Conservation (phyloP, 2,113 vertebrate species). For the Phylloscopus trochilus region DNA sequence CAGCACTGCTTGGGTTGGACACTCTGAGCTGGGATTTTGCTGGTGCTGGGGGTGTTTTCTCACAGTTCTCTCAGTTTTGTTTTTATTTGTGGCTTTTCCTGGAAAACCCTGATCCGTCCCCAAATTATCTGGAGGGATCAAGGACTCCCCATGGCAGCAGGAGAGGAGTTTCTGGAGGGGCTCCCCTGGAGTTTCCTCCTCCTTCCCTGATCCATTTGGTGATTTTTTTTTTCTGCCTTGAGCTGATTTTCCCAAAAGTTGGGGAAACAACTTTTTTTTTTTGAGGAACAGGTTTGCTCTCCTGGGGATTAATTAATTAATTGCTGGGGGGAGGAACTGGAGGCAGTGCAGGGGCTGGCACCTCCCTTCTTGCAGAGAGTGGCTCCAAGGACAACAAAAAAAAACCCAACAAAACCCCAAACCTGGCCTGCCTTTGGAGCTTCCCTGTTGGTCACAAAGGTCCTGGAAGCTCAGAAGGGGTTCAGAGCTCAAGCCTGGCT, state of each 20-base stretch:
- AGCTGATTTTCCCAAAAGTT: not conserved
- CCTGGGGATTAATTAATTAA: not conserved
- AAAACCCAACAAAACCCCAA: not conserved
- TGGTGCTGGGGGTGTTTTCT: not conserved
- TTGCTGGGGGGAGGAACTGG: not conserved
- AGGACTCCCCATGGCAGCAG: not conserved
- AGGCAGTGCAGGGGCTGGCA: not conserved
- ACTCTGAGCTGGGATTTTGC: accelerated
- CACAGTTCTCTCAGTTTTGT: not conserved
- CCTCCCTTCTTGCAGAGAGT: not conserved
- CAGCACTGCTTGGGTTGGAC: accelerated
- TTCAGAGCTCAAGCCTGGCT: too few relatives aligned
- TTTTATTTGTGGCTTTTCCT: not conserved
- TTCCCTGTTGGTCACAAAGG: not conserved
- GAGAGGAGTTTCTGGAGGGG: not conserved
- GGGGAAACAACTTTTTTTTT: too few relatives aligned
- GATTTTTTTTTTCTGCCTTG: not conserved
- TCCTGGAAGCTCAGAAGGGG: not conserved
- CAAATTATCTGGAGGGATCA: not conserved
- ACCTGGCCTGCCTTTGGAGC: not conserved
- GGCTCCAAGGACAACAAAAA: not conserved
- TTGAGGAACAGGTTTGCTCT: not conserved
- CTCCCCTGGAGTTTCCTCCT: not conserved
- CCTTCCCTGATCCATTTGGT: not conserved
- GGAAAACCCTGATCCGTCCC: not conserved